A percentile compares a stretch with the other conserved stretches of the same genome.
phyloP scores from a whole-genome alignment of 2,888 invertebrate genomes.

The Amphiduros pacificus region DNA sequence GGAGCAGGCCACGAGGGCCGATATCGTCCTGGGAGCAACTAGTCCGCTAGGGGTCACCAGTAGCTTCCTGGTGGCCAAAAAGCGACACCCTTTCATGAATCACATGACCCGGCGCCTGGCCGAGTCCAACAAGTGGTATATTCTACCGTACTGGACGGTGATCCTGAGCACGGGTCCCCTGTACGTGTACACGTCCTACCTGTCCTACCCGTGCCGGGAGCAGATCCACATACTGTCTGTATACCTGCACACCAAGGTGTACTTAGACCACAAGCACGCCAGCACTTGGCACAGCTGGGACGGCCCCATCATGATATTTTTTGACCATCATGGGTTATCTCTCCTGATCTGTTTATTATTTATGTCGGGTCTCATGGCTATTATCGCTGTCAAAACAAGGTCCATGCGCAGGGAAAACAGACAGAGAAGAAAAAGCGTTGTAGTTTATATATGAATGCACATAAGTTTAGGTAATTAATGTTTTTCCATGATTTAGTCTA shows the following conservation, averaged over 20 bases:
- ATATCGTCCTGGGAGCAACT: constrained; percentile 21
- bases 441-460: no score
- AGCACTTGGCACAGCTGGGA: constrained; percentile 24
- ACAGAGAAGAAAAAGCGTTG: no score
- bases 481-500: no score
- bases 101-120: constrained; percentile 1
- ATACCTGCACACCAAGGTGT: neutral
- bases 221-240: constrained; percentile 1
- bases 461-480: no score
- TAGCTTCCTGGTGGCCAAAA: constrained; percentile 20
- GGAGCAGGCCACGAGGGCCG: neutral
- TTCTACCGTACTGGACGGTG: constrained; percentile 26
- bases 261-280: constrained; percentile 16
- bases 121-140: constrained; percentile 3
- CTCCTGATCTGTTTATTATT: no score
- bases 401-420: no score
- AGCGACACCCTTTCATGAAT: constrained; percentile 14
- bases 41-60: constrained; percentile 24
- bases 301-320: constrained; percentile 22
- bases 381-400: no score
- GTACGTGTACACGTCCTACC: constrained; percentile 16
- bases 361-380: no score
- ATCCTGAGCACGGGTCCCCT: constrained; percentile 28
- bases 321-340: constrained; percentile 2
- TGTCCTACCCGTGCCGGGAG: constrained; percentile 2